These are phyloP conservation scores for Fragum sueziense DNA, from an alignment of 2,888 invertebrate genomes.

Conservation along the genomic window DNA sequence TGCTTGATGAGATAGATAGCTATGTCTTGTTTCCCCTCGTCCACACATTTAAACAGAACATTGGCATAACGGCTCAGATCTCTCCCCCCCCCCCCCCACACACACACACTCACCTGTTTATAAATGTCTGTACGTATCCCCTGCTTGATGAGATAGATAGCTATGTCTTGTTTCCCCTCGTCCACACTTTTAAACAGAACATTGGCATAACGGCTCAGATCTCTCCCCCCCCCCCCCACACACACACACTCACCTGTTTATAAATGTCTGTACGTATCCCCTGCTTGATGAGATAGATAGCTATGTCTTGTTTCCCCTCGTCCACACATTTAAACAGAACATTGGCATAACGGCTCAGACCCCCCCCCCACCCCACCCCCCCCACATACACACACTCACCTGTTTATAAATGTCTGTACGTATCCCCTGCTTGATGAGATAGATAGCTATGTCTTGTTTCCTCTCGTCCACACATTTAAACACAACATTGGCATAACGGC, in stretches of 20 bases:
- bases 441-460: slow-evolving; percentile 66
- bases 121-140: slow-evolving; percentile 72
- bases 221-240: no score
- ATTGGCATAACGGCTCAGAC: slow-evolving; percentile 66
- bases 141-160: slow-evolving; percentile 67
- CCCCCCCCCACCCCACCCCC: no score
- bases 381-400: slow-evolving; percentile 63
- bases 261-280: slow-evolving; percentile 72
- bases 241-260: slow-evolving; percentile 70
- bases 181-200: slow-evolving; percentile 73
- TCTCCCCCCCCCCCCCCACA: no score
- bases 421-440: slow-evolving; percentile 71
- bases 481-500: slow-evolving; percentile 65
- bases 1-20: slow-evolving; percentile 69
- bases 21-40: slow-evolving; percentile 63
- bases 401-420: slow-evolving; percentile 71
- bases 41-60: slow-evolving; percentile 72
- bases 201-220: slow-evolving; percentile 66
- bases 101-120: slow-evolving; percentile 70
- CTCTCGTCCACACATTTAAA: slow-evolving; percentile 71
- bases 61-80: slow-evolving; percentile 67
- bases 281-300: slow-evolving; percentile 67
- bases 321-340: slow-evolving; percentile 73
- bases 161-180: slow-evolving; percentile 62
- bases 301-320: slow-evolving; percentile 62